Evolutionary conservation across 64 coral and sea anemone species (phyloP).

Genomic region (Hydrozoanthus tunicans): DNA sequence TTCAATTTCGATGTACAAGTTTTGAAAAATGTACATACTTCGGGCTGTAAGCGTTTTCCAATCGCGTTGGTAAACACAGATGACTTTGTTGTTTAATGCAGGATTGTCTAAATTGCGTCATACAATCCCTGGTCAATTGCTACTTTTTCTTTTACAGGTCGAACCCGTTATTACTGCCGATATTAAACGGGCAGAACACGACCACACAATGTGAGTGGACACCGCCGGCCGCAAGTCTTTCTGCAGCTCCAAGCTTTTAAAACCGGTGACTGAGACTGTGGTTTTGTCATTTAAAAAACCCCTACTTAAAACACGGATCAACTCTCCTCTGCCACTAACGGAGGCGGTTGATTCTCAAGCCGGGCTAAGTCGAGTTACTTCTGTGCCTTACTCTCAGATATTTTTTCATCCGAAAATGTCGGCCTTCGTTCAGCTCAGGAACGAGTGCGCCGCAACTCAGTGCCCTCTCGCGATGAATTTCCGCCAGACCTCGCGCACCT

Average conservation of each 20-base stretch:
- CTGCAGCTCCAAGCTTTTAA: not conserved
- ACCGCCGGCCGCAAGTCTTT: not conserved
- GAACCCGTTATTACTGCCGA: not conserved
- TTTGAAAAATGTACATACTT: not conserved
- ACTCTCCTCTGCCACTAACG: not conserved
- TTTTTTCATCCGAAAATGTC: constrained; percentile 52
- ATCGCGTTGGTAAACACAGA: constrained; percentile 3
- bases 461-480: constrained; percentile 39
- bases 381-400: constrained; percentile 28
- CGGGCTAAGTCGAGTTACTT: not conserved
- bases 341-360: not conserved
- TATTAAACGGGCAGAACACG: not conserved
- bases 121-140: not conserved
- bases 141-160: not conserved
- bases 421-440: constrained; percentile 32
- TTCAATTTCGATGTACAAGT: constrained; percentile 4
- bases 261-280: no score
- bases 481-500: constrained; percentile 3
- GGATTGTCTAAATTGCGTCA: not conserved
- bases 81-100: not conserved
- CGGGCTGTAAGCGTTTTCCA: not conserved
- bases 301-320: not conserved
- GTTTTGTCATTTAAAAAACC: not conserved
- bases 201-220: not conserved
- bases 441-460: constrained; percentile 30